Evolutionary conservation across 2,113 vertebrate species (phyloP).

Genomic region (Eptatretus burgeri): DNA sequence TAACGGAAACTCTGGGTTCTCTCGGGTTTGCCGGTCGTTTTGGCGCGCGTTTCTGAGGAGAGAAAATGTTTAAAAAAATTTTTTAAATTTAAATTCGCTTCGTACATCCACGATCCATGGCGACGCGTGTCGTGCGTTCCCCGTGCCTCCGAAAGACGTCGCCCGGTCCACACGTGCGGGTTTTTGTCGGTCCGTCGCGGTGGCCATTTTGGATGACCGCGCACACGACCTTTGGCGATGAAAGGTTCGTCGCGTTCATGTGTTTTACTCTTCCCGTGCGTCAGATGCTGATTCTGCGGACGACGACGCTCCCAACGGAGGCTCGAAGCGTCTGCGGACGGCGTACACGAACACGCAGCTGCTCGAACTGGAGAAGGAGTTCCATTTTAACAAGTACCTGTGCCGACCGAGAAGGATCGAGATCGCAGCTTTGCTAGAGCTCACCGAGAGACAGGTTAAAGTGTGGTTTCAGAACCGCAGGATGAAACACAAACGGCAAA

Average conservation of each 20-base stretch:
- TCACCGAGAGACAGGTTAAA: slow-evolving; percentile 80
- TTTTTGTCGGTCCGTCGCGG: not conserved
- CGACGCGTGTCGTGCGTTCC: too few species aligned
- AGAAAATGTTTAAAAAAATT: too few species aligned
- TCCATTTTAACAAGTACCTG: slow-evolving; percentile 86
- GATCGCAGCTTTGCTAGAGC: slow-evolving; percentile 61
- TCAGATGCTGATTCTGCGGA: slow-evolving; percentile 27
- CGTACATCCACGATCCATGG: too few species aligned
- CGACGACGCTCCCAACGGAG: slow-evolving; percentile 25
- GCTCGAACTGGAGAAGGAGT: slow-evolving; percentile 88
- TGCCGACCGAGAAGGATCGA: slow-evolving; percentile 66
- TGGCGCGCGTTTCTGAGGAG: too few species aligned
- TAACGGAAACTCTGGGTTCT: too few species aligned
- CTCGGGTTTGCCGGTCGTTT: too few species aligned
- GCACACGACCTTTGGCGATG: too few species aligned
- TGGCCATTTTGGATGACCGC: slow-evolving; percentile 7
- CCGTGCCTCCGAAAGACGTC: too few species aligned
- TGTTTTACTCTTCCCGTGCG: slow-evolving; percentile 31
- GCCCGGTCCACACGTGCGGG: not conserved
- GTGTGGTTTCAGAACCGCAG: slow-evolving; percentile 94
- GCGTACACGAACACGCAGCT: slow-evolving; percentile 90
- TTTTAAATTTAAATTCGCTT: too few species aligned
- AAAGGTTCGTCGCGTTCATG: slow-evolving; percentile 17
- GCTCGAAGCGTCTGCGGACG: slow-evolving; percentile 47
- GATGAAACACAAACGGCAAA: slow-evolving; percentile 90